Base-by-base conservation (phyloP, 1,140 invertebrate species). In the Brachionus calyciflorus region DNA sequence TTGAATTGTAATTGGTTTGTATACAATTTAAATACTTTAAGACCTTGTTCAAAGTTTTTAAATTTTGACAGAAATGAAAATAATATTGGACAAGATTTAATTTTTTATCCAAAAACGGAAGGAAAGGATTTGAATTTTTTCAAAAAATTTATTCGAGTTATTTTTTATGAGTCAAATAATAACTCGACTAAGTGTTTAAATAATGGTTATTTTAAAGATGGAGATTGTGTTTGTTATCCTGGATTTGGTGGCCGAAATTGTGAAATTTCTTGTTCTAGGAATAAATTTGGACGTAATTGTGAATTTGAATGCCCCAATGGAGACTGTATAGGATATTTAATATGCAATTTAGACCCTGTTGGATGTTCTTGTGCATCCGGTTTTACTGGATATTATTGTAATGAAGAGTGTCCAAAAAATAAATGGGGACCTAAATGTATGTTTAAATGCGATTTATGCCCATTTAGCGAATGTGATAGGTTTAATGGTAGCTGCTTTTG, bases 41-140 rank as follows among this genome's bases (percentile, higher is more conserved):
- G 19, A 24, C 19, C 37, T 7, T 65, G 60, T 44, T 21, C 12
- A 26, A 37, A 41, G 26, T 21, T 30, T 24, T 40, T 65, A 9
- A 40, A 21, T 14, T 65, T 65, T 14, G 6, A 7, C 21, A n/a
- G 14, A 41, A 21, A 0, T 2, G 37, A 63, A 37, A 3, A 10
- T n/a, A 65, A 6, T 30, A 6, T 37, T 0, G 30, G 40, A 24
- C 40, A 65, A 26, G 26, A 65, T 65, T 65, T 65, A 24, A 46
- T 65, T 26, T 44, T 65, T 44, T 65, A 44, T 26, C 60, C 60
- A 44, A 65, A 44, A 65, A 65, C 60, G 9, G 37, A 44, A 65
- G 40, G 30, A 3, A 65, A 41, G 24, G 33, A 65, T 44, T 46
- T 65, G 44, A 65, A 65, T 44, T 65, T 65, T 44, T 65, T 65